Evolutionary conservation across 2,888 invertebrate genomes (phyloP).

Genomic region (Conops quadrifasciatus): DNA sequence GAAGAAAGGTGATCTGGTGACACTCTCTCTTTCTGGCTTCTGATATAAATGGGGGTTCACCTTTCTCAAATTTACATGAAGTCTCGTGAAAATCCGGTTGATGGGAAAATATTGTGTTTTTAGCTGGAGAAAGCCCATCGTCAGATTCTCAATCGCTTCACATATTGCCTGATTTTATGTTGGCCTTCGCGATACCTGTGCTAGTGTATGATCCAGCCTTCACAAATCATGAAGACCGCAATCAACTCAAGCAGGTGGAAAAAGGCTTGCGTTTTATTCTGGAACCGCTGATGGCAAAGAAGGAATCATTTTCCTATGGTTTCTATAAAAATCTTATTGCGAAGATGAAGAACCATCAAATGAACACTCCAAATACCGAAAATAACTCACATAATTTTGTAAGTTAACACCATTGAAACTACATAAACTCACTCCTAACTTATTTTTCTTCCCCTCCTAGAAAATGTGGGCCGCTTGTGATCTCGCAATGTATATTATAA

Average conservation of each 20-base stretch:
- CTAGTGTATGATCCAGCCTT: conserved; percentile 92
- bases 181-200: conserved; percentile 95
- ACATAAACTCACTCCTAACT: neutral
- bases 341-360: conserved; percentile 93
- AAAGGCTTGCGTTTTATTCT: conserved; percentile 93
- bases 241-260: conserved; percentile 80
- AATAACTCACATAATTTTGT: conserved; percentile 86
- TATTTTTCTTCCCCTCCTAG: conserved; percentile 66
- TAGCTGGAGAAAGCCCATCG: conserved; percentile 54
- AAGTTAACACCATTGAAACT: conserved; percentile 59
- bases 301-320: conserved; percentile 93
- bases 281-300: conserved; percentile 91
- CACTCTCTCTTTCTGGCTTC: too few species aligned
- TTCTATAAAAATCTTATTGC: conserved; percentile 95
- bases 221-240: conserved; percentile 77
- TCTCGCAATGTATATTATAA: conserved; percentile 88
- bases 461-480: conserved; percentile 98
- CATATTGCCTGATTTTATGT: conserved; percentile 95
- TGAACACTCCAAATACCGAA: conserved; percentile 79
- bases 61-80: too few species aligned
- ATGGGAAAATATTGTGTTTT: too few species aligned
- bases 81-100: too few species aligned
- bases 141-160: conserved; percentile 76
- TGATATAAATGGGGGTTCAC: too few species aligned
- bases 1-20: too few species aligned